Evolutionary conservation across 1,140 invertebrate species (phyloP).

Genomic region (Drosophila bocqueti): DNA sequence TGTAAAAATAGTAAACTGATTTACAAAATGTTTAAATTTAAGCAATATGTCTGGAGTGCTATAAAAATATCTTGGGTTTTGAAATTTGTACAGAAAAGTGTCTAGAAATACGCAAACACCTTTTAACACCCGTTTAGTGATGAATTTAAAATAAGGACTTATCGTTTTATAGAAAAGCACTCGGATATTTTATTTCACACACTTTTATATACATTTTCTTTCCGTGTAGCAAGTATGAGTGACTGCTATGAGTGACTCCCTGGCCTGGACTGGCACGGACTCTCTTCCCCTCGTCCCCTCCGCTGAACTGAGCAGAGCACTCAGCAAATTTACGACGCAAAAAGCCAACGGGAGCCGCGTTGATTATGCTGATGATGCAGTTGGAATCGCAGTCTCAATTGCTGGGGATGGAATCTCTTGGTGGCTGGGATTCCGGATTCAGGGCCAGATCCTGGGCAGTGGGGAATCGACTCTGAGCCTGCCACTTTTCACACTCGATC

Average conservation of each 20-base stretch:
- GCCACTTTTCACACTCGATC: constrained; percentile 83
- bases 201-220: not conserved
- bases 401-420: constrained; percentile 14
- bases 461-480: constrained; percentile 47
- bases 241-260: constrained; percentile 39
- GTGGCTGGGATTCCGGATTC: not conserved
- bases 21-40: too few species aligned
- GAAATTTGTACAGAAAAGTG: too few species aligned
- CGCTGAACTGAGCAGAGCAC: constrained; percentile 61
- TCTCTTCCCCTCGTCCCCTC: not conserved
- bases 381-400: constrained; percentile 46
- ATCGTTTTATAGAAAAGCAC: too few species aligned
- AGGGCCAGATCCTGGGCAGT: constrained; percentile 5
- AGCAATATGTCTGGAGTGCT: too few species aligned
- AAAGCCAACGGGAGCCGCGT: constrained; percentile 78
- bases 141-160: not conserved
- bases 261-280: constrained; percentile 11
- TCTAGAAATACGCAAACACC: too few species aligned
- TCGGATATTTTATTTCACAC: not conserved
- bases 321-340: constrained; percentile 81
- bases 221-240: constrained; percentile 36
- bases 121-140: too few species aligned
- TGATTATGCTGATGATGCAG: constrained; percentile 83
- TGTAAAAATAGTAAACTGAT: too few species aligned
- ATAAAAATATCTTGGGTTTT: not conserved